phyloP scores from a whole-genome alignment of 53 echinoderm and acorn worm genomes.

The Luidia sarsii region DNA sequence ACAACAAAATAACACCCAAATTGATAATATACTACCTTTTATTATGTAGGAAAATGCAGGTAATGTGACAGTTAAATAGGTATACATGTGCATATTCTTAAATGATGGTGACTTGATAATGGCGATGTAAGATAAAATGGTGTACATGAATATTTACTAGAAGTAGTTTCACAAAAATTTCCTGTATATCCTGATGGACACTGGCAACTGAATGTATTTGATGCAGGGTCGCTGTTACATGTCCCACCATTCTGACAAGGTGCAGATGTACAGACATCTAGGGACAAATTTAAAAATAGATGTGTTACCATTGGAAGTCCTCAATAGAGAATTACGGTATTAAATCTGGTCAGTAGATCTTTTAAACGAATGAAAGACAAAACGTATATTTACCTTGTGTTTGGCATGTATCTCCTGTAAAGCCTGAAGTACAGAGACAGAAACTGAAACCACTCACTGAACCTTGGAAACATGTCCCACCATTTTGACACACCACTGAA shows the following conservation, averaged over 20 bases:
- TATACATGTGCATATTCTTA: not conserved
- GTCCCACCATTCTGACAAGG: conserved; percentile 27
- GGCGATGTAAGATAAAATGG: not conserved
- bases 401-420: conserved; percentile 1
- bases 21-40: not conserved
- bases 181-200: not conserved
- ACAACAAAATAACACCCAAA: no score
- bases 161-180: not conserved
- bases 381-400: no score
- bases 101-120: not conserved
- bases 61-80: not conserved
- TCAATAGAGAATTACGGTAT: no score
- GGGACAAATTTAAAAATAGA: no score
- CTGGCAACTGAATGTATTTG: not conserved
- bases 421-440: not conserved
- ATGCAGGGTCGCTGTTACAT: not conserved
- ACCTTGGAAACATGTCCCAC: not conserved
- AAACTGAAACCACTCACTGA: not conserved
- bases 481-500: conserved; percentile 5
- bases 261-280: not conserved
- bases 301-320: no score
- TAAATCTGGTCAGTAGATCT: no score
- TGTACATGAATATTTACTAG: not conserved
- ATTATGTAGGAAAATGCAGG: not conserved
- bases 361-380: no score